These are phyloP conservation scores for Lacerta agilis DNA, from an alignment of 2,797 vertebrate species.

Conservation along the genomic window DNA sequence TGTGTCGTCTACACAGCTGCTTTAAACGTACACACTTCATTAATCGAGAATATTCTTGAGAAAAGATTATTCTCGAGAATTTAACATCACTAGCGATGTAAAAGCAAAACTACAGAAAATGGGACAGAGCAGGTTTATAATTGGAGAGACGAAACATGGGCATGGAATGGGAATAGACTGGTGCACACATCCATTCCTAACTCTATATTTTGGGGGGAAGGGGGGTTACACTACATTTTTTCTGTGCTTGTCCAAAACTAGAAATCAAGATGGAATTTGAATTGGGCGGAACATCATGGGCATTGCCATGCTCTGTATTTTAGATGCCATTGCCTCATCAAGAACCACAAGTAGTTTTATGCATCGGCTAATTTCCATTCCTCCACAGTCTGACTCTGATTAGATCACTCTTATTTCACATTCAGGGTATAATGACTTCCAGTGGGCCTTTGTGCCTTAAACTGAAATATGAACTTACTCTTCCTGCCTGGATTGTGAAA, in stretches of 20 bases:
- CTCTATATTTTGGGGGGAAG: no score
- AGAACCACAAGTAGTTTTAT: slow-evolving; percentile 45
- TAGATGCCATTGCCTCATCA: slow-evolving; percentile 40
- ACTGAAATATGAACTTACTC: slow-evolving; percentile 49
- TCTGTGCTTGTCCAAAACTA: background rate
- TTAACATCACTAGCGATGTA: no score
- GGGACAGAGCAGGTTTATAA: no score
- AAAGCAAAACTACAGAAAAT: no score
- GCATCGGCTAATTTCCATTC: slow-evolving; percentile 37
- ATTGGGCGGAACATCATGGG: background rate
- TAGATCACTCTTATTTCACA: slow-evolving; percentile 53
- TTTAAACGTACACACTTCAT: no score
- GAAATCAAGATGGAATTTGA: background rate
- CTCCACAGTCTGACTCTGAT: slow-evolving; percentile 44
- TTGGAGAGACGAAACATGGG: no score
- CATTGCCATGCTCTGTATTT: background rate
- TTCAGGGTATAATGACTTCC: slow-evolving; percentile 49
- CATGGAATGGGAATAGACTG: no score
- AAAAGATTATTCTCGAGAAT: no score
- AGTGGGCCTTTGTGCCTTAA: slow-evolving; percentile 50
- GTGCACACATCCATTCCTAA: no score
- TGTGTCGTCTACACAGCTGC: no score
- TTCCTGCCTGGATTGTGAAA: slow-evolving; percentile 41
- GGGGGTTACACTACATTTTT: no score
- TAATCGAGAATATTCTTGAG: no score